These are phyloP conservation scores for Diprion similis DNA, from an alignment of 1,140 invertebrate genomes.

Conservation along the genomic window DNA sequence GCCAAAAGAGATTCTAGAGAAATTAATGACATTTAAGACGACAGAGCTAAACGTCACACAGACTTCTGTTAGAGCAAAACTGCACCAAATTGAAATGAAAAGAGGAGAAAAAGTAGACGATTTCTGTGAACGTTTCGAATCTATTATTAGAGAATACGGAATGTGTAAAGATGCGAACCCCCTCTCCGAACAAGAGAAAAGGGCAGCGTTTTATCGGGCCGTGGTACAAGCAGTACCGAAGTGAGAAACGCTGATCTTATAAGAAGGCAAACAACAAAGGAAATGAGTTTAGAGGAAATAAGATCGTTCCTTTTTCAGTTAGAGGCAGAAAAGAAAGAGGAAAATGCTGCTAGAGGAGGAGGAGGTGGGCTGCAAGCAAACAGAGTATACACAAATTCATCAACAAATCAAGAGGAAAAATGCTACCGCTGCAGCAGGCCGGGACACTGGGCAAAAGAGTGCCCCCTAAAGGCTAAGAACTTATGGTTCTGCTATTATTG, in stretches of 20 bases:
- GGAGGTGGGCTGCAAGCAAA: not conserved
- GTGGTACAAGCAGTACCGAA: too few relatives aligned
- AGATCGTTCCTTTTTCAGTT: slow-evolving; percentile 1
- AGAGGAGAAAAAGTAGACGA: slow-evolving; percentile 28
- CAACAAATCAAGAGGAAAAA: slow-evolving; percentile 19
- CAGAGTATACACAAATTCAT: not conserved
- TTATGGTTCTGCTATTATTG: too few relatives aligned
- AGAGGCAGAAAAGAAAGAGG: not conserved
- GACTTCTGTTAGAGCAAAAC: slow-evolving; percentile 26
- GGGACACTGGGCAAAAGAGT: slow-evolving; percentile 27
- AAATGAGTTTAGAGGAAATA: slow-evolving; percentile 21
- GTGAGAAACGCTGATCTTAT: slow-evolving; percentile 18
- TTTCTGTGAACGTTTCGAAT: slow-evolving; percentile 33
- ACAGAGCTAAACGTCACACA: slow-evolving; percentile 28
- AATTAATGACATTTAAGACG: slow-evolving; percentile 15
- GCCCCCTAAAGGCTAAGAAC: slow-evolving; percentile 18
- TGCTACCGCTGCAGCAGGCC: slow-evolving; percentile 27
- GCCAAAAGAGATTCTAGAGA: slow-evolving; percentile 29
- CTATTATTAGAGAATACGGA: slow-evolving; percentile 33
- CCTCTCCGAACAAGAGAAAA: too few relatives aligned
- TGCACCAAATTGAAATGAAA: slow-evolving; percentile 33
- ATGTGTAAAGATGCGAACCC: slow-evolving; percentile 16
- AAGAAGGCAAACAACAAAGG: slow-evolving; percentile 17
- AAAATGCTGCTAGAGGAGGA: slow-evolving; percentile 11
- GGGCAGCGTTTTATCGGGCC: too few relatives aligned